Percentiles rank a stretch among this genome's conserved stretches.
These are phyloP conservation scores for Onychostruthus taczanowskii DNA, from an alignment of 2,113 vertebrate species.

Conservation along the genomic window DNA sequence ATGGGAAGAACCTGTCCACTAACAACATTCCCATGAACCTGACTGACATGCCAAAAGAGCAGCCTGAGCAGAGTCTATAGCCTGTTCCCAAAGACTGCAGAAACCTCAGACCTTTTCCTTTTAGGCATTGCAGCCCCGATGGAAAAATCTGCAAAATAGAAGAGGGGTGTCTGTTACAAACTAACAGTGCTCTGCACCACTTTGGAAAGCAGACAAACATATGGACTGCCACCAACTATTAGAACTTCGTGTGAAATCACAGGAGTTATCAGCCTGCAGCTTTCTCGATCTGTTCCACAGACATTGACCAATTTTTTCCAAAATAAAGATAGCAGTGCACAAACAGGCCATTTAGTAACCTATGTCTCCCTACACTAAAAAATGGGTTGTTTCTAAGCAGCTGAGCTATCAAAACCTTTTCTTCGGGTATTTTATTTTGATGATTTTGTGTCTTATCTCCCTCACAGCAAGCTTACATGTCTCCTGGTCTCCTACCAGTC, in stretches of 20 bases:
- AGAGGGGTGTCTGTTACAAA: background rate
- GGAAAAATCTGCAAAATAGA: background rate
- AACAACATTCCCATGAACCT: conserved; percentile 10
- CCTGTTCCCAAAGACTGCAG: background rate
- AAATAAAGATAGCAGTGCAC: background rate
- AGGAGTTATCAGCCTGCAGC: background rate
- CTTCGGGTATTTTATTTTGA: background rate
- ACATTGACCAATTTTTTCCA: background rate
- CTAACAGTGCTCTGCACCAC: background rate
- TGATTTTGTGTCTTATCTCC: background rate
- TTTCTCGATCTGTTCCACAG: background rate
- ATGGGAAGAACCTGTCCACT: conserved; percentile 45
- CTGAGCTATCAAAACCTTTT: background rate
- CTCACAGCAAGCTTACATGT: background rate
- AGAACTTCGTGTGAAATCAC: background rate
- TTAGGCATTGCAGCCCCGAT: background rate
- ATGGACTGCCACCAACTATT: background rate
- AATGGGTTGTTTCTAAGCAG: background rate
- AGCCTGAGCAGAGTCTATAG: background rate
- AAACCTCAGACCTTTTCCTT: background rate
- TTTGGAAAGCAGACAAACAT: background rate
- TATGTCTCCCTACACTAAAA: background rate
- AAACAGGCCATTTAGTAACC: background rate
- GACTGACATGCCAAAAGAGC: background rate
- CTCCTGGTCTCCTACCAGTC: background rate